phyloP scores from a whole-genome alignment of 2,888 invertebrate species.

The Phoronis australis region DNA sequence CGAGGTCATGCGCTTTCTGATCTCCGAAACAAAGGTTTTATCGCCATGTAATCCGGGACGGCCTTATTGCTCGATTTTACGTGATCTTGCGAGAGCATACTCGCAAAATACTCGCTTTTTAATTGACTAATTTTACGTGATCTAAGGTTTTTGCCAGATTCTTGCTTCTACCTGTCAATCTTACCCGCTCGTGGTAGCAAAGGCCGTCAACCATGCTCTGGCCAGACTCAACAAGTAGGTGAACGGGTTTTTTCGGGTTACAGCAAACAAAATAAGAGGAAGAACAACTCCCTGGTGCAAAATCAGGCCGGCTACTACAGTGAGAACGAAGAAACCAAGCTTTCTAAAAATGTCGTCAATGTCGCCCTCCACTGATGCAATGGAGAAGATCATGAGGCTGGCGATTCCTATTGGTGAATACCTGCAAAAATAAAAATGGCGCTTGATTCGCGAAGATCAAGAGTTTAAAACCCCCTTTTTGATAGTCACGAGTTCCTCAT shows the following conservation, averaged over 20 bases:
- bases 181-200: slow-evolving; percentile 38
- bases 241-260: slow-evolving; percentile 30
- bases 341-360: slow-evolving; percentile 22
- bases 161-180: too few species aligned
- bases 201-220: slow-evolving; percentile 29
- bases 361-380: slow-evolving; percentile 23
- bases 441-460: too few species aligned
- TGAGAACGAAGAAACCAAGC: slow-evolving; percentile 30
- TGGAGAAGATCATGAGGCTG: slow-evolving; percentile 33
- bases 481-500: too few species aligned
- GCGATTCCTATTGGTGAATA: slow-evolving; percentile 32
- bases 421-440: slow-evolving; percentile 22
- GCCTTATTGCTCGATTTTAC: too few species aligned
- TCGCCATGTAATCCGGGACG: too few species aligned
- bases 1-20: too few species aligned
- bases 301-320: slow-evolving; percentile 24
- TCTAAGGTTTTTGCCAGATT: too few species aligned
- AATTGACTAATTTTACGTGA: too few species aligned
- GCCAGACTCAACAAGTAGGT: slow-evolving; percentile 17
- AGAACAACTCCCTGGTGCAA: slow-evolving; percentile 31
- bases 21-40: too few species aligned
- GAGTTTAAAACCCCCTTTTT: too few species aligned
- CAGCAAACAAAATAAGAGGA: slow-evolving; percentile 23
- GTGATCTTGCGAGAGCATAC: too few species aligned
- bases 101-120: too few species aligned